Base-by-base conservation (phyloP, 2,888 invertebrate species). In the Drosophila stalkeri region DNA sequence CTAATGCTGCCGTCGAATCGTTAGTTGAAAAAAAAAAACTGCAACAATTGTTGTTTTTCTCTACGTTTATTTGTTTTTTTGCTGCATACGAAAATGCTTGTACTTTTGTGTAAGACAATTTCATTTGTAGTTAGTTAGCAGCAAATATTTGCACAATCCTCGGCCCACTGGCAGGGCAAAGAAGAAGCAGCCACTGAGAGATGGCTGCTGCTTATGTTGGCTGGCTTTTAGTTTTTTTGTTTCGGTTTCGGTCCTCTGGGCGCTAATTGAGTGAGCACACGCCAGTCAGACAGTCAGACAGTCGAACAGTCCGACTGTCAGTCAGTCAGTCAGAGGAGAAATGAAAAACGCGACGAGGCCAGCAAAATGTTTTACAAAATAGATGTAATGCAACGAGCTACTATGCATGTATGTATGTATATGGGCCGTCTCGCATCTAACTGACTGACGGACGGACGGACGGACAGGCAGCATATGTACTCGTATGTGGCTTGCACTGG, bases 261-360 rank as follows among this genome's bases (percentile, higher is more conserved):
- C 85, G 85, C 90, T 85, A 85, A 85, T 85, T 85, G 85, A 89
- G 90, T 85, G 85, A 85, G 90, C 85, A 90, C 90, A 85, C 88
- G 85, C 82, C 88, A 84, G 64, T 27, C 75, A 65, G 57, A 18
- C 54, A 51, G 64, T 16, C 66, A 18, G 59, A 12, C 64, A 66
- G 81, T 70, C 89, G 89, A 89, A n/a, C 73, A 66, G 54, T 20
- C 52, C 49, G 61, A 9, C 23, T 18, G 31, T 27, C 75, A 69
- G 57, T 31, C 55, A 51, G 64, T 9, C 64, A 47, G 56, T 74
- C 89, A 85, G 84, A 89, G 84, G 84, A 85, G 84, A 85, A 85
- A 85, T 85, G 84, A 85, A 85, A 89, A 85, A 89, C 84, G 76
- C 90, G 76, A 60, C 86, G 85, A 85, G 88, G 85, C 90, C 86